These are phyloP conservation scores for Tetramorium simillimum DNA, from an alignment of 1,140 invertebrate species.

Conservation along the genomic window DNA sequence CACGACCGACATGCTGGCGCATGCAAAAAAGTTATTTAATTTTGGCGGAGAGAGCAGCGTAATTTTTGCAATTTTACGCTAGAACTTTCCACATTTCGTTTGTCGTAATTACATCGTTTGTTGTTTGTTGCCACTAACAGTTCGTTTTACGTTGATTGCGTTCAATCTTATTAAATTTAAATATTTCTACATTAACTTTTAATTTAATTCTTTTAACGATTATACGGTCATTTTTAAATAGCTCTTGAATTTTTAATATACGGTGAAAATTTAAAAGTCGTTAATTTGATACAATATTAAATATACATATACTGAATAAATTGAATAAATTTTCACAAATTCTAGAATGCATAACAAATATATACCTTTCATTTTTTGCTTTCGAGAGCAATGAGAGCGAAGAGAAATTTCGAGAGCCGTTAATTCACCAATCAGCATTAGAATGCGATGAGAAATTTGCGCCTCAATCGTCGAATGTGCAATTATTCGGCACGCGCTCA, in stretches of 20 bases:
- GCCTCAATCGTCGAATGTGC: conserved; percentile 46
- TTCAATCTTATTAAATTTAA: neutral
- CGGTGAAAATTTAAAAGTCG: neutral
- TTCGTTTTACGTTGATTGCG: neutral
- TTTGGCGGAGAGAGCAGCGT: neutral
- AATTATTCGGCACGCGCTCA: conserved; percentile 66
- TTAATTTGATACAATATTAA: neutral
- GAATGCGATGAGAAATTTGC: conserved; percentile 64
- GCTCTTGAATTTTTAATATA: neutral
- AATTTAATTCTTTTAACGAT: neutral
- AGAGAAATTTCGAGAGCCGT: neutral
- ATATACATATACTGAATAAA: neutral
- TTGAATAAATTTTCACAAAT: neutral
- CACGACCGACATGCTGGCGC: neutral
- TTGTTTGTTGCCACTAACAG: conserved; percentile 7
- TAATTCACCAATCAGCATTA: conserved; percentile 22
- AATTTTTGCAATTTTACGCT: conserved; percentile 39
- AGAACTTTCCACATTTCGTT: conserved; percentile 10
- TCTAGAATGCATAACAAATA: neutral
- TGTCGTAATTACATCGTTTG: neutral
- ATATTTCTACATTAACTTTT: neutral
- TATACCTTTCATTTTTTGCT: neutral
- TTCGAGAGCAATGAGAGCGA: neutral
- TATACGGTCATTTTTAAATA: neutral
- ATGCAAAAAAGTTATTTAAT: conserved; percentile 37